Base-by-base conservation (phyloP, 1,140 invertebrate genomes). In the Listronotus oregonensis region DNA sequence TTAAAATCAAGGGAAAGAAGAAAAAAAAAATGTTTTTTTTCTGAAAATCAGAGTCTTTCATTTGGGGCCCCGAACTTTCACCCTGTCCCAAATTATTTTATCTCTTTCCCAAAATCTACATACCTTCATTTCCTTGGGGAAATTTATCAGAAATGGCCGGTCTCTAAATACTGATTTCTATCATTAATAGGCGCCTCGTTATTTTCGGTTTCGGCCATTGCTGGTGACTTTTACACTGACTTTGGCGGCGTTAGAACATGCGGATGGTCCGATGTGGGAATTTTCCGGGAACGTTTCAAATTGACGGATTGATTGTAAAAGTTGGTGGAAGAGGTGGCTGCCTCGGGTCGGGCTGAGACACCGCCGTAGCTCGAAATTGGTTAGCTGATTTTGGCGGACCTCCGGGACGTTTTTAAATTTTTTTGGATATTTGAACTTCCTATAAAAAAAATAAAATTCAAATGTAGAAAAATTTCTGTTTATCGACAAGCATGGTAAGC, bases 161-260 rank as follows among this genome's bases (percentile, higher is more conserved):
- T 90, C 78, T 89, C 87, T 59, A 90, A 76, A 77, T 89, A 90
- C 73, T 89, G 86, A 71, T 89, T 88, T 63, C 88, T 80, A 71
- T 89, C 86, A 77, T 85, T 87, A 61, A 83, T 84, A 0, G 86
- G 84, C 5, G 84, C 85, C 78, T 86, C 85, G 64, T 83, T 80
- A 71, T 86, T 86, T 51, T 85, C 85, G n/a, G 72, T 69, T 15
- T 50, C 77, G 71, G 70, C 46, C 54, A 81, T 76, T 43, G 78
- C 66, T 49, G 62, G 6, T 31, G 44, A 37, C 5, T 39, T 12
- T 37, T 2, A 7, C 15, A n/a, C n/a, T 8, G 3, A 14, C 11
- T 21, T 65, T 65, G 1, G 12, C 15, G 6, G 21, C 32, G 8
- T 44, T 44, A 37, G 37, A 39, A 58, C 34, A 12, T 65, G 49